phyloP scores from a whole-genome alignment of 2,888 invertebrate genomes.

The Plagodis pulveraria region DNA sequence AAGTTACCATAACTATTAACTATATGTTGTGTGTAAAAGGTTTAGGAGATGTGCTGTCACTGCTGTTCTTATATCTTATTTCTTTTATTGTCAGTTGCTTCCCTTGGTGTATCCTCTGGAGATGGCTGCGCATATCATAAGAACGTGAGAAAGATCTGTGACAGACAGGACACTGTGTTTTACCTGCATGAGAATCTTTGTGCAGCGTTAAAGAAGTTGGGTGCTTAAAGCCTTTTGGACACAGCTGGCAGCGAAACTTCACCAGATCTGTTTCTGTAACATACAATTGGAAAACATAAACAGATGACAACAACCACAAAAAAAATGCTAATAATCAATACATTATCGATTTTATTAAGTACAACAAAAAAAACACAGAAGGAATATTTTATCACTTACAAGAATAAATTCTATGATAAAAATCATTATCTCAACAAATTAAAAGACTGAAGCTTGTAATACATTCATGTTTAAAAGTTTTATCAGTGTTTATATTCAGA shows the following conservation, averaged over 20 bases:
- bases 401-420: conserved; percentile 9
- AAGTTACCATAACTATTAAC: conserved; percentile 47
- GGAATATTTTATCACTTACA: too few relatives aligned
- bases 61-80: conserved; percentile 76
- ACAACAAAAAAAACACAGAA: too few relatives aligned
- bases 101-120: conserved; percentile 85
- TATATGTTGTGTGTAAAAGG: conserved; percentile 76
- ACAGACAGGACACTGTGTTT: conserved; percentile 87
- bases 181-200: conserved; percentile 86
- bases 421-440: conserved; percentile 2
- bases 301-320: too few relatives aligned
- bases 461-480: conserved; percentile 10
- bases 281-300: conserved; percentile 6
- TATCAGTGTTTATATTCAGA: conserved; percentile 15
- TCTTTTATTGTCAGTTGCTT: conserved; percentile 81
- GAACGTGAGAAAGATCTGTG: conserved; percentile 86
- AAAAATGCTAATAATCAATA: too few relatives aligned
- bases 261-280: conserved; percentile 83
- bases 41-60: conserved; percentile 69
- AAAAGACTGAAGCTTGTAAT: conserved; percentile 6
- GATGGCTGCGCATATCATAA: conserved; percentile 86
- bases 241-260: conserved; percentile 86
- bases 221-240: conserved; percentile 87
- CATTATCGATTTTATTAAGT: too few relatives aligned
- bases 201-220: conserved; percentile 86